phyloP scores from a whole-genome alignment of 2,797 vertebrate genomes.

The Neosilurus hyrtlii region DNA sequence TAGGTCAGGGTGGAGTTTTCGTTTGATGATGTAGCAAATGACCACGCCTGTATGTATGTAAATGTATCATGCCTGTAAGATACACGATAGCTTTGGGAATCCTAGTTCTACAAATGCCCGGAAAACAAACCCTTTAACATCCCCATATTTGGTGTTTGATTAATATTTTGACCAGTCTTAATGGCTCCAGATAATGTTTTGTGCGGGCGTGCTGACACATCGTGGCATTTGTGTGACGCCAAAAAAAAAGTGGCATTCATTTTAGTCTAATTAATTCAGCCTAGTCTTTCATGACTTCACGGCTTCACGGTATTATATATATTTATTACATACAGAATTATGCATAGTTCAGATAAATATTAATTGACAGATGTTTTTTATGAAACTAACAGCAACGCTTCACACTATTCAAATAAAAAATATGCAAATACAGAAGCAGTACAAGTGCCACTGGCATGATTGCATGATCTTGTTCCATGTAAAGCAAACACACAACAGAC shows the following conservation, averaged over 20 bases:
- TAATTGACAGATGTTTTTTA: background rate
- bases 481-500: background rate
- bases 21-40: background rate
- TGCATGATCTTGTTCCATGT: background rate
- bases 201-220: conserved; percentile 2
- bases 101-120: background rate
- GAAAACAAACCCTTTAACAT: background rate
- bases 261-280: background rate
- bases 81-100: background rate
- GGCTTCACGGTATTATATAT: too few relatives aligned
- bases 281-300: background rate
- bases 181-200: background rate
- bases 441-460: conserved; percentile 5
- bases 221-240: background rate
- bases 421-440: background rate
- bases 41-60: too few relatives aligned
- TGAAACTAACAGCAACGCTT: background rate
- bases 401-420: background rate
- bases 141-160: background rate
- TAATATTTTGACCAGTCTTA: background rate
- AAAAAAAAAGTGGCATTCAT: background rate
- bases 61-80: background rate
- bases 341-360: background rate
- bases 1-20: background rate
- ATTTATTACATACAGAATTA: too few relatives aligned